Base-by-base conservation (phyloP, 2,888 invertebrate species). In the Neocrepidodera transversa region DNA sequence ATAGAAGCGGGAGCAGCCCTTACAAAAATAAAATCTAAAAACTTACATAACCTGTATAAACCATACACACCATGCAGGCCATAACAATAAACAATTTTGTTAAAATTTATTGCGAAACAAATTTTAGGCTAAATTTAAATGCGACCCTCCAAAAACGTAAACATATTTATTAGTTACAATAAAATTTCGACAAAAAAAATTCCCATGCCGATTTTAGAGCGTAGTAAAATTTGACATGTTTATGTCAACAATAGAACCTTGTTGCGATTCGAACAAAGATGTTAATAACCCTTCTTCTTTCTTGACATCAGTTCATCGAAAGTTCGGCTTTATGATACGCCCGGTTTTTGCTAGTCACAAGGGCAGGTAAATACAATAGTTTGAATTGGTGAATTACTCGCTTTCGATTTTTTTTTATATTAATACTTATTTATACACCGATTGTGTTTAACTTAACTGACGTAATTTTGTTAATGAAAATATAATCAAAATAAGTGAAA, bases 91-190 rank as follows among this genome's bases (percentile, higher is more conserved):
- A 52, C 30, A 52, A 35, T 62, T 56, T 52, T 35, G 40, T 50
- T 45, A 14, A 47, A 57, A 57, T 48, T 47, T 61, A 52, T 58
- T 40, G 58, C 53, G 55, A 61, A 53, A 66, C 68, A 66, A 70
- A 68, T 70, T 70, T 69, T 68, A 66, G 63, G 66, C 66, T 63
- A 65, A 66, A 67, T 68, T 66, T 68, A 66, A 70, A 67, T 64
- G 63, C 50, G 36, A 13, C 45, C 54, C 57, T n/a, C 45, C 47
- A 7, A 42, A 55, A 42, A 65, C 64, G 62, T 64, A 68, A 68
- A 69, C 67, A 67, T 68, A 63, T 66, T 71, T 62, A 62, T 62
- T 62, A 59, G 51, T 49, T 20, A 40, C 49, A 62, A 62, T 62
- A 62, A 62, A 62, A 59, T 49, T 45, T 52, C 38, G 18, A 49